Percentiles rank a stretch among this genome's conserved stretches.
Evolutionary conservation across 2,113 vertebrate species (phyloP).

Genomic region (Dasyprocta punctata): DNA sequence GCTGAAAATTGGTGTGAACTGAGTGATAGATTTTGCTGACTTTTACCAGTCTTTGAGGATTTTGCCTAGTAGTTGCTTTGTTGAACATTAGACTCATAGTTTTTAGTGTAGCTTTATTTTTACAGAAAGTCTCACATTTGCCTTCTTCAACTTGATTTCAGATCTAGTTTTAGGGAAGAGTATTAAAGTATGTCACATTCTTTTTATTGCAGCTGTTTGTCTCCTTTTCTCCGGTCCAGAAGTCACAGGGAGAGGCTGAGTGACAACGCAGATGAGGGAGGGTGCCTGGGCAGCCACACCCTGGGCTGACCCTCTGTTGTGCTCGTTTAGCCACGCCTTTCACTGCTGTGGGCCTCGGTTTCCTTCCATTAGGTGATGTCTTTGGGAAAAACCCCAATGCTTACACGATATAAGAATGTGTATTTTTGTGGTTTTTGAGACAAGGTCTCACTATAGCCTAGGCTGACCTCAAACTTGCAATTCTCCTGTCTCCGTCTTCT

Average conservation of each 20-base stretch:
- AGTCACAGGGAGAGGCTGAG: background rate
- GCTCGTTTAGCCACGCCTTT: background rate
- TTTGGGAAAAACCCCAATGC: background rate
- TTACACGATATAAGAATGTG: background rate
- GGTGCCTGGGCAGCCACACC: background rate
- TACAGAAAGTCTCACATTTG: background rate
- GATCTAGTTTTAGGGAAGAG: background rate
- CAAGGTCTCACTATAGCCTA: background rate
- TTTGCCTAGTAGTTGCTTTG: background rate
- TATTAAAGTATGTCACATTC: background rate
- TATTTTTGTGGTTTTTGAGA: background rate
- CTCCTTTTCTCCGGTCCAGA: background rate
- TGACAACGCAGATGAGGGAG: rapidly evolving
- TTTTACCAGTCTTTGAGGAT: background rate
- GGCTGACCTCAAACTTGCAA: background rate
- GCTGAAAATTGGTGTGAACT: background rate
- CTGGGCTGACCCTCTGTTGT: too few species aligned
- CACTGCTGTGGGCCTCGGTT: background rate
- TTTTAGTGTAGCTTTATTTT: background rate
- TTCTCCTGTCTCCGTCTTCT: background rate
- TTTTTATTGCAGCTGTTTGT: background rate
- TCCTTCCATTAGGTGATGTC: conserved; percentile 2
- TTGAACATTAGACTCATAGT: background rate
- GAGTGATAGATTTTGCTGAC: background rate
- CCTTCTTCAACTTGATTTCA: background rate